Evolutionary conservation across 2,113 vertebrate species (phyloP).

Genomic region (Promerops cafer): DNA sequence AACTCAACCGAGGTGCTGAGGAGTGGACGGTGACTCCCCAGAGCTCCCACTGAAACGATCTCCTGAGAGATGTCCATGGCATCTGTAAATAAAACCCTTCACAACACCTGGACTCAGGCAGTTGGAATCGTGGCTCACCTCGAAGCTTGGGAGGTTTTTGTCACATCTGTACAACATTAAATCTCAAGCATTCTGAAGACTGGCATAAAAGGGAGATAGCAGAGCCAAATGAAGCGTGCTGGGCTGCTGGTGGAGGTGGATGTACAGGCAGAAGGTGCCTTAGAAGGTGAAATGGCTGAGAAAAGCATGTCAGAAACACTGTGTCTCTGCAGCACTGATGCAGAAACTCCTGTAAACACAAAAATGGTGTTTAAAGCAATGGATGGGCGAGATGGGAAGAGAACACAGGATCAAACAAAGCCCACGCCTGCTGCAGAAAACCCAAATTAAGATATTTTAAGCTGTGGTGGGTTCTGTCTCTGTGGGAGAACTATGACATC

Average conservation of each 20-base stretch:
- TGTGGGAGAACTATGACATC: background rate
- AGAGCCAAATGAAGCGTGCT: background rate
- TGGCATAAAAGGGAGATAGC: background rate
- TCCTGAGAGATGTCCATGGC: background rate
- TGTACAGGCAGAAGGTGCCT: background rate
- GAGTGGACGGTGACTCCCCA: background rate
- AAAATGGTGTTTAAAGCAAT: background rate
- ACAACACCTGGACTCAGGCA: background rate
- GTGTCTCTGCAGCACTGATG: background rate
- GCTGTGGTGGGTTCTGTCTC: background rate
- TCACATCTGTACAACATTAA: background rate
- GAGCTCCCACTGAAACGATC: background rate
- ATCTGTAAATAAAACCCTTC: background rate
- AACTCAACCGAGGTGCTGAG: fast-evolving
- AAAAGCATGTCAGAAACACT: fast-evolving
- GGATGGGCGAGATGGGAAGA: background rate
- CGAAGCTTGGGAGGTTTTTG: background rate
- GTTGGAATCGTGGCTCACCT: fast-evolving
- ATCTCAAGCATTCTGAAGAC: background rate
- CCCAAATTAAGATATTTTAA: background rate
- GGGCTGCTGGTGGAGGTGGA: fast-evolving
- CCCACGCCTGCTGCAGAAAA: background rate
- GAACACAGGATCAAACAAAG: background rate
- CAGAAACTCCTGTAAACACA: background rate
- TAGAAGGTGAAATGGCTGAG: background rate